These are phyloP conservation scores for Calephelis virginiensis DNA, from an alignment of 1,140 invertebrate genomes.

Conservation along the genomic window DNA sequence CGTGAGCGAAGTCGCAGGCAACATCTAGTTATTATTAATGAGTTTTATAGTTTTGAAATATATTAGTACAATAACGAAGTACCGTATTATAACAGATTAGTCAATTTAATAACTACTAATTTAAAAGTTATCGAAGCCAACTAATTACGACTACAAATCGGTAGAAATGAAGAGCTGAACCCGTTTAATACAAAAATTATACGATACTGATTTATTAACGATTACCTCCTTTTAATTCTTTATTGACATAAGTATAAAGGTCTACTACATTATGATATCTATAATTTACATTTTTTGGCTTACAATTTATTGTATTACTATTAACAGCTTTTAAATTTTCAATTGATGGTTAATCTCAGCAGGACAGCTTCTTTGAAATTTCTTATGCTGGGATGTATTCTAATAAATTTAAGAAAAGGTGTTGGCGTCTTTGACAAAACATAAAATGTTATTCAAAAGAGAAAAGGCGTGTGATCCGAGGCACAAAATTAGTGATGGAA, in stretches of 20 bases:
- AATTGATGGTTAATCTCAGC: slow-evolving; percentile 40
- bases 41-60: too few relatives aligned
- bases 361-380: slow-evolving; percentile 39
- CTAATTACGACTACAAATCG: too few relatives aligned
- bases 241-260: slow-evolving; percentile 1
- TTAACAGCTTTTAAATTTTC: slow-evolving; percentile 50
- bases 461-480: too few relatives aligned
- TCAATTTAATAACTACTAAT: too few relatives aligned
- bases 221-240: slow-evolving; percentile 4
- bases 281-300: slow-evolving; percentile 35
- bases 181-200: background rate
- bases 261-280: background rate
- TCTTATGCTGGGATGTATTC: slow-evolving; percentile 31
- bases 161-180: too few relatives aligned
- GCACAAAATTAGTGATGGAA: too few relatives aligned
- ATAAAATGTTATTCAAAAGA: slow-evolving; percentile 3
- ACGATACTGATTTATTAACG: background rate
- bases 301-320: slow-evolving; percentile 37
- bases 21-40: too few relatives aligned
- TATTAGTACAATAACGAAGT: too few relatives aligned
- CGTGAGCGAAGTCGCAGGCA: too few relatives aligned
- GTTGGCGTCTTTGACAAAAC: slow-evolving; percentile 44
- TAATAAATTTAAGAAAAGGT: slow-evolving; percentile 57
- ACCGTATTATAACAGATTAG: too few relatives aligned
- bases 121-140: too few relatives aligned